Conservation (phyloP, 2,113 vertebrate genomes). For the Apeltes quadracus region DNA sequence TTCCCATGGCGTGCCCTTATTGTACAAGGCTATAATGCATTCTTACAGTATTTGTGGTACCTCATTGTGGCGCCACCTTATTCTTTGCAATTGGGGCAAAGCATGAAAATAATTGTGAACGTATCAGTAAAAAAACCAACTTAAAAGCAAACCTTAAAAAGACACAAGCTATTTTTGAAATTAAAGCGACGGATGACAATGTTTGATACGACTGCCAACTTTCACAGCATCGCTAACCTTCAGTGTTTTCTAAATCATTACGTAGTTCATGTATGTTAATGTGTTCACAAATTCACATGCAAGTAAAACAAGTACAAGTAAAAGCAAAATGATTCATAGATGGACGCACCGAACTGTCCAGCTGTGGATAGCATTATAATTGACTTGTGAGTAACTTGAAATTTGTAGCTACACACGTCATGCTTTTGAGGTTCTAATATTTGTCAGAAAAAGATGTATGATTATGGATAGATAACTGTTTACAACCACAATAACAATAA, state of each 20-base stretch:
- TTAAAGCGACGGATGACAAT: slow-evolving; percentile 41
- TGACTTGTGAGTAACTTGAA: slow-evolving; percentile 52
- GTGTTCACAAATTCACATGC: slow-evolving; percentile 29
- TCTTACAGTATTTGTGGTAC: slow-evolving; percentile 71
- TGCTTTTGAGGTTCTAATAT: slow-evolving; percentile 45
- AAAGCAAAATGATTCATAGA: neutral
- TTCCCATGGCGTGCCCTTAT: slow-evolving; percentile 62
- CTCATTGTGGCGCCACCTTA: slow-evolving; percentile 61
- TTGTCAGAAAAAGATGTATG: slow-evolving; percentile 36
- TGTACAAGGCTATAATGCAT: slow-evolving; percentile 62
- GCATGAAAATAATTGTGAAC: slow-evolving; percentile 69
- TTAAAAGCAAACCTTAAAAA: slow-evolving; percentile 36
- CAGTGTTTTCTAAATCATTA: slow-evolving; percentile 48
- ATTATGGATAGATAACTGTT: slow-evolving; percentile 62
- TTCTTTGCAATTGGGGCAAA: slow-evolving; percentile 66
- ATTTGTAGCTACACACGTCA: slow-evolving; percentile 36
- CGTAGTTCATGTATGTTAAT: slow-evolving; percentile 18
- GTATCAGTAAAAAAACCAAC: slow-evolving; percentile 54
- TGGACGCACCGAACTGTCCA: slow-evolving; percentile 31
- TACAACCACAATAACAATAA: slow-evolving; percentile 59
- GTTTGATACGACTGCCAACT: slow-evolving; percentile 41
- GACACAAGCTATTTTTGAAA: slow-evolving; percentile 42
- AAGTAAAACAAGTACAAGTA: slow-evolving; percentile 36
- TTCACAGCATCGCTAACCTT: slow-evolving; percentile 35
- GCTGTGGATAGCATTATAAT: slow-evolving; percentile 51